A percentile compares a stretch with the other conserved stretches of the same genome.
These are phyloP conservation scores for Pipistrellus pipistrellus DNA, from an alignment of 2,797 vertebrate species.

Conservation along the genomic window DNA sequence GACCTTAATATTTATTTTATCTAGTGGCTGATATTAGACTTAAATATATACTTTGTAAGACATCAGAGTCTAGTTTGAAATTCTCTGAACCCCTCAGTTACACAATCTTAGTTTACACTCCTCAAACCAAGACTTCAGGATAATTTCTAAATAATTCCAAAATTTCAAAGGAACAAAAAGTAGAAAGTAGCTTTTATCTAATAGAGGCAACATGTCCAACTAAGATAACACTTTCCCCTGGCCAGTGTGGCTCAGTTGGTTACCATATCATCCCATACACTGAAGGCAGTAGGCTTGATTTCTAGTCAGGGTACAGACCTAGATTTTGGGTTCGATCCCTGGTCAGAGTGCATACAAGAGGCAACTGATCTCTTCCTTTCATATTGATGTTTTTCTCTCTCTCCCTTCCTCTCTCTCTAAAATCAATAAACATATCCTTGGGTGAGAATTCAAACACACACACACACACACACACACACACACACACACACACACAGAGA, in stretches of 20 bases:
- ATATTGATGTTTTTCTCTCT: neutral
- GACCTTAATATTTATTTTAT: constrained; percentile 38
- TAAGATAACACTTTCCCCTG: neutral
- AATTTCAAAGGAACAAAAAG: neutral
- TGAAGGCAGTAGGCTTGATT: neutral
- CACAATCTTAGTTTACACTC: neutral
- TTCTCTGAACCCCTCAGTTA: neutral
- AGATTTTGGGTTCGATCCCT: neutral
- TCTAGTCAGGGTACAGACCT: neutral
- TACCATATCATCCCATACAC: neutral
- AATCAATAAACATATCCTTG: neutral
- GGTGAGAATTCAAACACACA: neutral
- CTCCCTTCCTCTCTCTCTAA: neutral
- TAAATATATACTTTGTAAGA: constrained; percentile 4
- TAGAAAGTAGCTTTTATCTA: neutral
- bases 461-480: too few species aligned
- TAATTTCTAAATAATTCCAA: neutral
- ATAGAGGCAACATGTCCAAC: neutral
- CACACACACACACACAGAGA: too few species aligned
- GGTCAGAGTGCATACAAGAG: neutral
- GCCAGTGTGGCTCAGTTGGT: neutral
- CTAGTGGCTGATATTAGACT: neutral
- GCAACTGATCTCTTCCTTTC: neutral
- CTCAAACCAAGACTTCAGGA: neutral
- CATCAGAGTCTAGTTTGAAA: neutral